Percentiles rank a stretch among this genome's conserved stretches.
Conservation (phyloP, 1,140 invertebrate genomes). For the Drosophila punjabiensis region DNA sequence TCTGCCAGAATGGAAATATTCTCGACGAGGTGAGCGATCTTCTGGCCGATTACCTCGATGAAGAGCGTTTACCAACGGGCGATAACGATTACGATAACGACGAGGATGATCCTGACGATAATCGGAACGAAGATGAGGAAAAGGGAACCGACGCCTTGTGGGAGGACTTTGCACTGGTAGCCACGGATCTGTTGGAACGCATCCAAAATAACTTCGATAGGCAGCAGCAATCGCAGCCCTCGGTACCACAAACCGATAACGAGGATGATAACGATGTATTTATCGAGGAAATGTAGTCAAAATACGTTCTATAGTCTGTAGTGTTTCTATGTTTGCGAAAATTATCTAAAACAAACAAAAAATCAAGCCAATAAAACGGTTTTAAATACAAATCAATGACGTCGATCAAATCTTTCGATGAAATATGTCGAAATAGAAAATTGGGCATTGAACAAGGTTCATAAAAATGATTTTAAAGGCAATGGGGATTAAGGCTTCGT, state of each 20-base stretch:
- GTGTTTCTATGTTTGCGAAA: slow-evolving; percentile 32
- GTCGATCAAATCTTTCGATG: background rate
- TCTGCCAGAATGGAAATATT: slow-evolving; percentile 85
- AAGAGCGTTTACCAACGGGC: slow-evolving; percentile 85
- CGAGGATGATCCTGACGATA: slow-evolving; percentile 1
- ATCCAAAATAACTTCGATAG: slow-evolving; percentile 79
- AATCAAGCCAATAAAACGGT: slow-evolving; percentile 17
- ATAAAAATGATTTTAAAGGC: background rate
- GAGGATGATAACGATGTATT: slow-evolving; percentile 76
- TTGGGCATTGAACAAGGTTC: background rate
- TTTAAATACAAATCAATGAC: background rate
- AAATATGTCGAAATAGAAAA: background rate
- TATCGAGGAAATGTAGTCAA: slow-evolving; percentile 75
- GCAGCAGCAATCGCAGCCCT: slow-evolving; percentile 38
- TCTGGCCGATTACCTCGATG: slow-evolving; percentile 87
- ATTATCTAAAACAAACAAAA: slow-evolving; percentile 6
- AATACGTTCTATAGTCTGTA: slow-evolving; percentile 14
- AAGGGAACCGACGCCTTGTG: slow-evolving; percentile 84
- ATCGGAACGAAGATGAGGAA: background rate
- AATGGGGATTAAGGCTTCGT: background rate
- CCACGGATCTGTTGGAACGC: slow-evolving; percentile 88
- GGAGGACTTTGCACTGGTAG: slow-evolving; percentile 89
- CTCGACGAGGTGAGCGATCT: slow-evolving; percentile 87
- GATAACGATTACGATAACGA: slow-evolving; percentile 43
- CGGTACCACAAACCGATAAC: slow-evolving; percentile 15